Percentiles rank a stretch among this genome's conserved stretches.
These are phyloP conservation scores for Pempheris klunzingeri DNA, from an alignment of 2,797 vertebrate species.

Conservation along the genomic window DNA sequence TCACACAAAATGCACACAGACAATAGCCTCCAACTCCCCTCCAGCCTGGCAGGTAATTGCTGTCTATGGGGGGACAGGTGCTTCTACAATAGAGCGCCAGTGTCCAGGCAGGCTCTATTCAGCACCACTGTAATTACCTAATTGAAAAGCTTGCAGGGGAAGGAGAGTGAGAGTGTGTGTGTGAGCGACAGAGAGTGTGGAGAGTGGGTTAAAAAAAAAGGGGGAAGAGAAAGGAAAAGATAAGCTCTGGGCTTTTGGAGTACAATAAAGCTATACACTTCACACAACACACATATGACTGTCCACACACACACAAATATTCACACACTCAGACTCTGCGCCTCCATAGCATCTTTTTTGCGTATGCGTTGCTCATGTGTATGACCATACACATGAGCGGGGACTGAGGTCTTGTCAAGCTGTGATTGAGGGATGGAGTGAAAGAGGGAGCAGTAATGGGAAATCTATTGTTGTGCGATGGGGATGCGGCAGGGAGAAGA, in stretches of 20 bases:
- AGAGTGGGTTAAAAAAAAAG: slow-evolving; percentile 29
- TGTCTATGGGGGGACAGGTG: slow-evolving; percentile 82
- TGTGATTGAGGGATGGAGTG: slow-evolving; percentile 55
- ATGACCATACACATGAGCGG: neutral
- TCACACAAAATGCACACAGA: slow-evolving; percentile 54
- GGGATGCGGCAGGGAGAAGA: slow-evolving; percentile 52
- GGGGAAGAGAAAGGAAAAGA: slow-evolving; percentile 51
- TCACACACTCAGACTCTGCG: neutral
- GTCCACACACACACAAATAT: slow-evolving; percentile 10
- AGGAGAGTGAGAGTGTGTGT: slow-evolving; percentile 10
- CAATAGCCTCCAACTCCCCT: slow-evolving; percentile 77
- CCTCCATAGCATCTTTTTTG: slow-evolving; percentile 27
- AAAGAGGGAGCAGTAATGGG: slow-evolving; percentile 68
- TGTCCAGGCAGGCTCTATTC: slow-evolving; percentile 81
- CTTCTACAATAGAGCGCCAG: slow-evolving; percentile 78
- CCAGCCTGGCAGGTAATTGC: slow-evolving; percentile 83
- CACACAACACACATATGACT: slow-evolving; percentile 1
- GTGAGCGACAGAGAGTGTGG: slow-evolving; percentile 18
- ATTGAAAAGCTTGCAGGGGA: slow-evolving; percentile 82
- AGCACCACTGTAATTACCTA: slow-evolving; percentile 84
- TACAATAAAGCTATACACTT: slow-evolving; percentile 44
- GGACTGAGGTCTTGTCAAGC: slow-evolving; percentile 24
- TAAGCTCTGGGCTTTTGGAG: slow-evolving; percentile 53
- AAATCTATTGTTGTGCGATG: slow-evolving; percentile 74
- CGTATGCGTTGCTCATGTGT: neutral